phyloP scores from a whole-genome alignment of 2,888 invertebrate species.

The Drosophila neotestacea region DNA sequence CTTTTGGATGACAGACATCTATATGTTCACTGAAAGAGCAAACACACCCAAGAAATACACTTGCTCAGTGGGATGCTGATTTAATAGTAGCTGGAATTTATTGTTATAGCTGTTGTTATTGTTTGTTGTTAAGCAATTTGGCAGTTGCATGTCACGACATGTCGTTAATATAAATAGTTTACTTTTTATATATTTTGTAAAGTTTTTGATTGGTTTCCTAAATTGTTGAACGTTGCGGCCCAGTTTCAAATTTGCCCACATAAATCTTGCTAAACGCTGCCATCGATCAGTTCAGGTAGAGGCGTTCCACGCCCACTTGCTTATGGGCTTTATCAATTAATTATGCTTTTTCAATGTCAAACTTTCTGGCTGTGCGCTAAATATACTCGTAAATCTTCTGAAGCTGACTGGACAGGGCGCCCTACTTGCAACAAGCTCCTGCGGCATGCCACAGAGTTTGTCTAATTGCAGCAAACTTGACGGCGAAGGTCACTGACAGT shows the following conservation, averaged over 20 bases:
- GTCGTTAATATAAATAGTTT: conserved; percentile 20
- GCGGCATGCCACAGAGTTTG: conserved; percentile 52
- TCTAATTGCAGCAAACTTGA: conserved; percentile 68
- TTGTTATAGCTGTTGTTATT: conserved; percentile 19
- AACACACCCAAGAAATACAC: conserved; percentile 37
- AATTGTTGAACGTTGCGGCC: conserved; percentile 46
- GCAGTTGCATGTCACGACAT: conserved; percentile 49
- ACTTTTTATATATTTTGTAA: conserved; percentile 1
- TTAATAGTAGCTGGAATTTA: conserved; percentile 37
- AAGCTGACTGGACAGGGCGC: conserved; percentile 17
- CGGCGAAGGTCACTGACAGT: conserved; percentile 63
- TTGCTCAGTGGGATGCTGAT: conserved; percentile 55
- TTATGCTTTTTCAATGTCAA: conserved; percentile 82
- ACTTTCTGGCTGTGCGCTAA: conserved; percentile 48
- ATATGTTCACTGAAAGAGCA: not conserved
- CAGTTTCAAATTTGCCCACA: conserved; percentile 46
- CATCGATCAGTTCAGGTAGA: conserved; percentile 35
- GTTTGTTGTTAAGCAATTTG: conserved; percentile 16
- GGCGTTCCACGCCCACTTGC: conserved; percentile 56
- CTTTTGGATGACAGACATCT: not conserved
- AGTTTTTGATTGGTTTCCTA: conserved; percentile 58
- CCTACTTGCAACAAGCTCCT: conserved; percentile 32
- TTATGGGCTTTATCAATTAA: conserved; percentile 74
- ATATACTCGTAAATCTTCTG: conserved; percentile 17
- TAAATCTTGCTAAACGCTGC: conserved; percentile 48